A percentile compares a stretch with the other conserved stretches of the same genome.
These are phyloP conservation scores for Caenorhabditis parvicauda DNA, from an alignment of 2,888 invertebrate species.

Conservation along the genomic window DNA sequence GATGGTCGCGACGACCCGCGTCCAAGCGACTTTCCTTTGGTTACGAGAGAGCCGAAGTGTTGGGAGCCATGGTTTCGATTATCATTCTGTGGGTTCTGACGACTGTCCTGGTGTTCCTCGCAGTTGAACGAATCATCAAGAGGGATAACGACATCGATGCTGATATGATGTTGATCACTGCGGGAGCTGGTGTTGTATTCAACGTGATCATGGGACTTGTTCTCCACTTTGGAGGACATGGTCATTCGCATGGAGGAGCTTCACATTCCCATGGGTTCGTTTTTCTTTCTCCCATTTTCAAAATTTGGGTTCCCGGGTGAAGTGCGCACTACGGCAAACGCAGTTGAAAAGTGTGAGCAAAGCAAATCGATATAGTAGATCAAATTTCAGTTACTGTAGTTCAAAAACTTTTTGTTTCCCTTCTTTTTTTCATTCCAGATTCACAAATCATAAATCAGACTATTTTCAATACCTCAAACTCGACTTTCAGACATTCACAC, in stretches of 20 bases:
- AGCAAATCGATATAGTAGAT: too few relatives aligned
- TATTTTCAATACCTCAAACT: not conserved
- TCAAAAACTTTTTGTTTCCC: not conserved
- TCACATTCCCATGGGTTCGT: constrained; percentile 10
- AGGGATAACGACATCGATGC: constrained; percentile 74
- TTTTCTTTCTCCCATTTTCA: too few relatives aligned
- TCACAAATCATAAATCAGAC: not conserved
- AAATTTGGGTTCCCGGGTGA: not conserved
- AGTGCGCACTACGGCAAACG: too few relatives aligned
- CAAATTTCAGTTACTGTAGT: too few relatives aligned
- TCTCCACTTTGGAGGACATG: constrained; percentile 41
- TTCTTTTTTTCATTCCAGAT: not conserved
- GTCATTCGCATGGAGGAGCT: constrained; percentile 41
- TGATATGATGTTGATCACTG: constrained; percentile 80
- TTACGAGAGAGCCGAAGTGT: constrained; percentile 78
- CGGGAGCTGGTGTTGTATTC: constrained; percentile 84
- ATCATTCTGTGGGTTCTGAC: constrained; percentile 96
- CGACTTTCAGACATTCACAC: constrained; percentile 18
- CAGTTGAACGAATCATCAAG: constrained; percentile 80
- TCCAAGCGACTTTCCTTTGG: constrained; percentile 83
- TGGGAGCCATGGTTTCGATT: constrained; percentile 71
- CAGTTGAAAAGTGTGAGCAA: too few relatives aligned
- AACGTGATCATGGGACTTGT: constrained; percentile 71
- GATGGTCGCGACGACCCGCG: constrained; percentile 77
- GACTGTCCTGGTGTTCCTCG: constrained; percentile 87